Conservation (phyloP, 2,888 invertebrate genomes). For the Caenorhabditis afra region DNA sequence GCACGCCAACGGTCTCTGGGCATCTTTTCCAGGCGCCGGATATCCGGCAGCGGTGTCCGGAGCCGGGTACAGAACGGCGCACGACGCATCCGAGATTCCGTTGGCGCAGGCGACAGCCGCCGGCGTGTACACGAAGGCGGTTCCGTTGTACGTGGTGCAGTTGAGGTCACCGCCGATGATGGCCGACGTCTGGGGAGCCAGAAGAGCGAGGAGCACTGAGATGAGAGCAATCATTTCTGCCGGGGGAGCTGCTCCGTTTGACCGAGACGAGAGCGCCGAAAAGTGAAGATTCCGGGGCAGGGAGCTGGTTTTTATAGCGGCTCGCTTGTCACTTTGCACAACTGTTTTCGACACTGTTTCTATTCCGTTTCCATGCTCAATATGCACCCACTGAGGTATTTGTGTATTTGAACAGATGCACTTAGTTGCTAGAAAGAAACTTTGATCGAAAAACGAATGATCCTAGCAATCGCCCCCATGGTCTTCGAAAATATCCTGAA, state of each 20-base stretch:
- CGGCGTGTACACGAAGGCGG: constrained; percentile 22
- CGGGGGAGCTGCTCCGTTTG: constrained; percentile 13
- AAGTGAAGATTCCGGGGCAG: constrained; percentile 4
- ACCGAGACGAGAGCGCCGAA: constrained; percentile 17
- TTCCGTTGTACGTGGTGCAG: constrained; percentile 31
- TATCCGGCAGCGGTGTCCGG: neutral
- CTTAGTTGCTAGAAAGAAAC: too few relatives aligned
- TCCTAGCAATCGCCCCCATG: too few relatives aligned
- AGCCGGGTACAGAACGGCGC: constrained; percentile 19
- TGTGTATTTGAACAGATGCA: too few relatives aligned
- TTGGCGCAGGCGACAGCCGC: constrained; percentile 24
- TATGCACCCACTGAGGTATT: too few relatives aligned
- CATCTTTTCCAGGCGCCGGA: constrained; percentile 5
- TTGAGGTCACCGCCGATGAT: constrained; percentile 23
- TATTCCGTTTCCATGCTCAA: too few relatives aligned
- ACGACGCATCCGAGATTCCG: constrained; percentile 11
- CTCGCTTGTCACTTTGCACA: too few relatives aligned
- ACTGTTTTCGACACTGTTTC: too few relatives aligned
- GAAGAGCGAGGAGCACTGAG: constrained; percentile 22
- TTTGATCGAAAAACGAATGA: too few relatives aligned
- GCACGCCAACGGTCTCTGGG: constrained; percentile 23
- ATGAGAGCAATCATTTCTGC: constrained; percentile 25
- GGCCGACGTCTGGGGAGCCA: constrained; percentile 37
- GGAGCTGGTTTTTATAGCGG: neutral
- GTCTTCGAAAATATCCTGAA: too few relatives aligned